These are phyloP conservation scores for Sweltsa coloradensis DNA, from an alignment of 1,140 invertebrate genomes.

Conservation along the genomic window DNA sequence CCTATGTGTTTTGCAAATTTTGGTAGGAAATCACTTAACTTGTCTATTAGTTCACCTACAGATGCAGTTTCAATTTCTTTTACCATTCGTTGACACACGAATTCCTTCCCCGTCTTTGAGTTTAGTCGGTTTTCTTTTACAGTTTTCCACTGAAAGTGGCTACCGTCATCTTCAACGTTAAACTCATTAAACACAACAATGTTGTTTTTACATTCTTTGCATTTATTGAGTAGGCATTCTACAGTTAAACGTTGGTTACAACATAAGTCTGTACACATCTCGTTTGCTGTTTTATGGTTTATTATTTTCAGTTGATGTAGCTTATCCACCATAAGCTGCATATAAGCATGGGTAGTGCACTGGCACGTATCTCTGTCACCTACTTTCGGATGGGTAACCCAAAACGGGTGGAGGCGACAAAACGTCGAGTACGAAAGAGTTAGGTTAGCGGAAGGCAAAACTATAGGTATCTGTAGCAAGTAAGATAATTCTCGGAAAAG, in stretches of 20 bases:
- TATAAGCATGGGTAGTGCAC: background rate
- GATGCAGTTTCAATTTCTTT: background rate
- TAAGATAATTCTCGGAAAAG: too few species aligned
- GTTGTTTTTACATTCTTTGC: too few species aligned
- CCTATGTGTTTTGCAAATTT: constrained; percentile 3
- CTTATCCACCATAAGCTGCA: background rate
- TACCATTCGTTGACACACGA: constrained; percentile 1
- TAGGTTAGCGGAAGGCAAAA: too few species aligned
- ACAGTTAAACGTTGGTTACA: background rate
- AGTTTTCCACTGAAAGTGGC: constrained; percentile 1
- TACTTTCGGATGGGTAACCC: background rate
- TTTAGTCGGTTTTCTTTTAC: background rate
- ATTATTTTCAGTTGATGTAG: background rate
- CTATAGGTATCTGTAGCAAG: too few species aligned
- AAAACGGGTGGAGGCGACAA: constrained; percentile 2
- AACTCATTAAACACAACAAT: too few species aligned
- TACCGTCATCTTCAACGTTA: background rate
- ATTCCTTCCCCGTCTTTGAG: background rate
- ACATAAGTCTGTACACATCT: background rate
- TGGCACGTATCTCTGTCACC: constrained; percentile 3
- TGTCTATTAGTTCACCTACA: background rate
- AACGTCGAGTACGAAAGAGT: background rate
- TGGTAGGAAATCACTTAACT: background rate
- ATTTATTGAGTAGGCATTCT: background rate
- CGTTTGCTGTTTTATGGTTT: background rate